phyloP scores from a whole-genome alignment of 1,140 invertebrate species.

The Onthophagus taurus region DNA sequence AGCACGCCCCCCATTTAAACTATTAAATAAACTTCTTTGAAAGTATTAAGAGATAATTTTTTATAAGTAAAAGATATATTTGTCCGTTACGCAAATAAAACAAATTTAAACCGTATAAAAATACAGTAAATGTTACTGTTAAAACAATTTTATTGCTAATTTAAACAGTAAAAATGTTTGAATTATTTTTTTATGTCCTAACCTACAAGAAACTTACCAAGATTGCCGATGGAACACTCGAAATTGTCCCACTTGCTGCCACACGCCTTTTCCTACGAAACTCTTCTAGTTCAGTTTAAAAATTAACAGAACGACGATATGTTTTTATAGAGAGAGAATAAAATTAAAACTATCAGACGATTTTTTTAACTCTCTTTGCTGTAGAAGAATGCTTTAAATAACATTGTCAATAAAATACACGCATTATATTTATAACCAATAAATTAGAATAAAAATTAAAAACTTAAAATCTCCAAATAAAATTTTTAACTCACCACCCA shows the following conservation, averaged over 20 bases:
- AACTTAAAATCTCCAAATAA: background rate
- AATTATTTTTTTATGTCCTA: slow-evolving; percentile 6
- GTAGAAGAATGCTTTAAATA: slow-evolving; percentile 9
- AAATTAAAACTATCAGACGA: slow-evolving; percentile 9
- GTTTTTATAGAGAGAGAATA: slow-evolving; percentile 3
- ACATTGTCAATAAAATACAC: slow-evolving; percentile 1
- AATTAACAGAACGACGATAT: slow-evolving; percentile 11
- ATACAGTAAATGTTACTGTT: background rate
- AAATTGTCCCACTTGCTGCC: slow-evolving; percentile 57
- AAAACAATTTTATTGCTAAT: background rate
- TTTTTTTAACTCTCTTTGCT: slow-evolving; percentile 4
- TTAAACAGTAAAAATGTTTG: slow-evolving; percentile 5
- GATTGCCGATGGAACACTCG: slow-evolving; percentile 51
- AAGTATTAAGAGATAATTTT: no score
- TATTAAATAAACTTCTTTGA: no score
- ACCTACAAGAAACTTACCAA: slow-evolving; percentile 55
- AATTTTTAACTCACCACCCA: slow-evolving; percentile 6
- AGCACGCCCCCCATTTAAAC: no score
- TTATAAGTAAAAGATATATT: no score
- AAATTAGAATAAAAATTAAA: background rate
- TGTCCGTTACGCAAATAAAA: no score
- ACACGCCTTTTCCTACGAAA: slow-evolving; percentile 35
- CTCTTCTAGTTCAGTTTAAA: slow-evolving; percentile 20
- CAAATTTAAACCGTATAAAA: slow-evolving; percentile 1
- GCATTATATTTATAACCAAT: no score